A percentile compares a stretch with the other conserved stretches of the same genome.
Conservation (phyloP, 2,113 vertebrate species). For the Paradoxurus hermaphroditus region DNA sequence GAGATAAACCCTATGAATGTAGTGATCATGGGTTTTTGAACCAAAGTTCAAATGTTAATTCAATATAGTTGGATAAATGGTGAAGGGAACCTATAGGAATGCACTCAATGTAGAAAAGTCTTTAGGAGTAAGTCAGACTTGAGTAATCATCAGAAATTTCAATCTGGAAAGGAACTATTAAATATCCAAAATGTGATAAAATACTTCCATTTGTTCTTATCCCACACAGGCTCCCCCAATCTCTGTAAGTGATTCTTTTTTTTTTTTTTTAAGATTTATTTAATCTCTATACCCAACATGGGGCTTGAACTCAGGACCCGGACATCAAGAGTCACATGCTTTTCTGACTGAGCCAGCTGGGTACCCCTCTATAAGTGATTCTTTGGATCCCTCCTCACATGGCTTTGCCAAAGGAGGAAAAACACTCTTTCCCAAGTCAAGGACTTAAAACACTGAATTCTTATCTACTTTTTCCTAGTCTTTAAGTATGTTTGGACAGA, state of each 20-base stretch:
- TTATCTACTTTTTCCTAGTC: slow-evolving; percentile 10
- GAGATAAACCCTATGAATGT: not conserved
- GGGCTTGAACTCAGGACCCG: no score
- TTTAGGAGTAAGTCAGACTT: not conserved
- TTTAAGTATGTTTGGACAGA: not conserved
- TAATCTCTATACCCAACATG: no score
- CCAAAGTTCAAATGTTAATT: not conserved
- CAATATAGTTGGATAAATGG: not conserved
- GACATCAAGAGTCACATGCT: no score
- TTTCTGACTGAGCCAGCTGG: no score
- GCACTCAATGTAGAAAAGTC: not conserved
- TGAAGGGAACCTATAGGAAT: slow-evolving; percentile 20
- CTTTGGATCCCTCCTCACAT: not conserved
- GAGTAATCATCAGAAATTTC: not conserved
- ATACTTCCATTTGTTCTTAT: not conserved
- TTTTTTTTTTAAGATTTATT: not conserved
- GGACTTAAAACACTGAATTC: slow-evolving; percentile 8
- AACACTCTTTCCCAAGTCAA: not conserved
- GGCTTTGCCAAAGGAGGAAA: not conserved
- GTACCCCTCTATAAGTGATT: no score
- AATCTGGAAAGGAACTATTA: not conserved
- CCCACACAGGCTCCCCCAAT: not conserved
- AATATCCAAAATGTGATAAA: not conserved
- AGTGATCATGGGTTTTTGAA: not conserved
- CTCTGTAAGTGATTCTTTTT: slow-evolving; percentile 1